Evolutionary conservation across 2,113 vertebrate genomes (phyloP), one percentile per base, ranked within the genome.

Genomic region (Speoplatyrhinus poulsoni): DNA sequence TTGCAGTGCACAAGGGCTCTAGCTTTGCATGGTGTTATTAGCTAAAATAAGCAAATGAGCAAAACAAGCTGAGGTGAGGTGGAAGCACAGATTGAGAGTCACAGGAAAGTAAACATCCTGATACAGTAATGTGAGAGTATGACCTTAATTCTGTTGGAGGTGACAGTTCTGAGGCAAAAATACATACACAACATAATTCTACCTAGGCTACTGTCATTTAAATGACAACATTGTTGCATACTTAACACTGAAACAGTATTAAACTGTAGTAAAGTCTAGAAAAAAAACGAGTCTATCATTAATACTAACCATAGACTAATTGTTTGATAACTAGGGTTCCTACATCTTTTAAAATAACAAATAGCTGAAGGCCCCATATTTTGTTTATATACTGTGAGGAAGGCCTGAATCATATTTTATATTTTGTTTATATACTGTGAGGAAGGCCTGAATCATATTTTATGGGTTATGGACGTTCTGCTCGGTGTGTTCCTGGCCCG

Each of bases 401-500:
- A 66, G 59, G 67, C 36, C 3, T 60, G 13, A 62, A 62, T 52
- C 26, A 52, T 72, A 75, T 81, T 82, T 76, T 78, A 80, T 74
- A 41, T 41, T 41, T 41, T 6, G 36, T 41, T 41, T 41, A 8
- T 41, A n/a, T 77, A 79, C 70, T 77, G 67, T 73, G 76, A 65
- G 41, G 19, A 36, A 66, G 59, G 67, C 36, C 3, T 60, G 13
- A 62, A 62, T 52, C 26, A 52, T 72, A 75, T 81, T 82, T 76
- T 78, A 80, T 74, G 80, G 65, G 36, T 74, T 71, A 60, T 78
- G 49, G 73, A 67, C 56, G 62, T 64, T n/a, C 63, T 82, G 80
- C 62, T 75, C 73, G 75, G 75, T 70, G 66, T 59, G 76, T 83
- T 54, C 57, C 32, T 55, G 52, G 50, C 26, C 49, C 11, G 52